These are phyloP conservation scores for Coracopsis vasa DNA, from an alignment of 2,113 vertebrate species.

Conservation along the genomic window DNA sequence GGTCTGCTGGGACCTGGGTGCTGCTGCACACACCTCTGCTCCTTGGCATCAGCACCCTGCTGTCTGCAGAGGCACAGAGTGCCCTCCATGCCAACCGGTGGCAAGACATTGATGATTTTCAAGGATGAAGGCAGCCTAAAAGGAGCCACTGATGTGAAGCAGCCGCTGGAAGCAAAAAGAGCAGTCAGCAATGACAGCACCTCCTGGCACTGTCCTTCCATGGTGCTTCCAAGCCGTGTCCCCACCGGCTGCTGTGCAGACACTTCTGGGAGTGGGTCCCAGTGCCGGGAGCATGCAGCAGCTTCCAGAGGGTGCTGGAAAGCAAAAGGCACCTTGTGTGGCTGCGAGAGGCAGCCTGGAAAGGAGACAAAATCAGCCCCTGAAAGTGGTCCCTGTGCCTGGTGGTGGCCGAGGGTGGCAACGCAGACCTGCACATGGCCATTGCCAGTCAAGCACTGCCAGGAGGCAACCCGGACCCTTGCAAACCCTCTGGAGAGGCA, in stretches of 20 bases:
- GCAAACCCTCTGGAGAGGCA: not conserved
- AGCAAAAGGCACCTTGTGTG: not conserved
- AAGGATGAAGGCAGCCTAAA: not conserved
- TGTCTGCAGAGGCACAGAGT: not conserved
- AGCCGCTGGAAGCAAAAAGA: not conserved
- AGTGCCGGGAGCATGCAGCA: fast-evolving
- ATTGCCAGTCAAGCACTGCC: not conserved
- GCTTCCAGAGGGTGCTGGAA: not conserved
- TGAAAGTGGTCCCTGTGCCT: not conserved
- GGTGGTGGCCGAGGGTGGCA: not conserved
- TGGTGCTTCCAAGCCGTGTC: fast-evolving
- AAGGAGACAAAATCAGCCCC: fast-evolving
- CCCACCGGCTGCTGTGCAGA: not conserved
- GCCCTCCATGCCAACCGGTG: not conserved
- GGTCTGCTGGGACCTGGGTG: not conserved
- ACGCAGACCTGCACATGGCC: not conserved
- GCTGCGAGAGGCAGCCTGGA: not conserved
- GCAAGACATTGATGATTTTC: not conserved
- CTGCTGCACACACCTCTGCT: not conserved
- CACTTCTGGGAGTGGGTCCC: not conserved
- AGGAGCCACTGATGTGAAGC: not conserved
- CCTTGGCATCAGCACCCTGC: too few species aligned
- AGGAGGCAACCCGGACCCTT: not conserved
- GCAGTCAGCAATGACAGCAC: not conserved
- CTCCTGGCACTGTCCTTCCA: not conserved